Conservation (phyloP, 2,888 invertebrate genomes). For the Conomelus anceps region DNA sequence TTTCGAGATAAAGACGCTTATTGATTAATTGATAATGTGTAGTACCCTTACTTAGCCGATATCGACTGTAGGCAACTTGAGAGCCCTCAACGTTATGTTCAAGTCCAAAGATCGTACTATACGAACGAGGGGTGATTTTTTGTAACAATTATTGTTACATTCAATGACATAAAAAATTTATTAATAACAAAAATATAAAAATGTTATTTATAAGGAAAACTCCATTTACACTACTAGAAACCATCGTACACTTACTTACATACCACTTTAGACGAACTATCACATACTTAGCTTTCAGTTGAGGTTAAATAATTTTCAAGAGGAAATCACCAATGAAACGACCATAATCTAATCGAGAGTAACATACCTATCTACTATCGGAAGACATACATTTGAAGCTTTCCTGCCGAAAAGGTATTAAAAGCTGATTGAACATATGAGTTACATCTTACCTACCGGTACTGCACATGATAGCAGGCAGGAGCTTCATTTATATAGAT, state of each 20-base stretch:
- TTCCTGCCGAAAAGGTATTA: background rate
- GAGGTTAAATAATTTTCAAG: background rate
- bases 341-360: background rate
- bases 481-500: background rate
- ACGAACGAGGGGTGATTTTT: too few relatives aligned
- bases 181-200: too few relatives aligned
- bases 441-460: background rate
- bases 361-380: background rate
- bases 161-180: too few relatives aligned
- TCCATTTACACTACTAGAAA: too few relatives aligned
- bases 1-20: too few relatives aligned
- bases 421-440: background rate
- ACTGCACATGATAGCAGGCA: background rate
- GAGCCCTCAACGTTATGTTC: too few relatives aligned
- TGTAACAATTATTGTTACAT: too few relatives aligned
- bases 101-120: too few relatives aligned
- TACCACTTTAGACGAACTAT: background rate
- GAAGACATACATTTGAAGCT: background rate
- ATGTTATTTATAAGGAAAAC: too few relatives aligned
- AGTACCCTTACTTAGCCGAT: too few relatives aligned
- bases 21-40: too few relatives aligned
- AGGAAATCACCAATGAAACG: background rate
- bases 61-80: too few relatives aligned
- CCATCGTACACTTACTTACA: background rate
- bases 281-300: background rate